Base-by-base conservation (phyloP, 1,140 invertebrate species). In the Saccostrea cuccullata region DNA sequence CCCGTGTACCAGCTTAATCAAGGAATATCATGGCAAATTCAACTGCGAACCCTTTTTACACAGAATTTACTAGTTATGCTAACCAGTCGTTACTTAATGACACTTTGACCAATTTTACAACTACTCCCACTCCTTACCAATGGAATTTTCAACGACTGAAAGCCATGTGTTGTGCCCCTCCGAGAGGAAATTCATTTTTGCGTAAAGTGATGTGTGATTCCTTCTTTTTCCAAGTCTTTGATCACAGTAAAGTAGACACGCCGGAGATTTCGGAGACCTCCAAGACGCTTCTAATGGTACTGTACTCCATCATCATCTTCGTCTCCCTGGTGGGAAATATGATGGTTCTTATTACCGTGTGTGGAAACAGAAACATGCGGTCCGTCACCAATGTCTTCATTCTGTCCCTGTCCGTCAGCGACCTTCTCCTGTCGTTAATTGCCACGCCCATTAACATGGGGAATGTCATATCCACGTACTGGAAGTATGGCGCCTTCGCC, bases 361-460 rank as follows among this genome's bases (percentile, higher is more conserved):
- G 88, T 36, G 91, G 86, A n/a, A 90, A 91, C 89, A 88, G 87
- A 17, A 87, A 91, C 67, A 91, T 93, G 91, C 89, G 93, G 17
- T 92, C 92, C n/a, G 89, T 90, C 13, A 93, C 91, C 23, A 93
- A 93, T 85, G 89, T 92, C 13, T 93, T 92, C 85, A 93, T 93
- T 82, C 55, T 91, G 1, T 93, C 93, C 1, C 86, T 93, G 55
- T 91, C 93, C 4, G 90, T 89, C 13, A 91, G 91, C 82, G 92
- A 93, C 84, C 84, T 93, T 4, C 89, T 92, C 56, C 86, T 92
- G 13, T 90, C 90, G 6, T 26, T 91, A 15, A 91, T 90, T 12
- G 89, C 90, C 83, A 89, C 91, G 4, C 92, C 92, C 0, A 85
- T 93, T 23, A 91, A 92, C 58, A 87, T 92, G 13, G 90, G 88